Conservation (phyloP, 2,888 invertebrate species). For the Gibbula magus region DNA sequence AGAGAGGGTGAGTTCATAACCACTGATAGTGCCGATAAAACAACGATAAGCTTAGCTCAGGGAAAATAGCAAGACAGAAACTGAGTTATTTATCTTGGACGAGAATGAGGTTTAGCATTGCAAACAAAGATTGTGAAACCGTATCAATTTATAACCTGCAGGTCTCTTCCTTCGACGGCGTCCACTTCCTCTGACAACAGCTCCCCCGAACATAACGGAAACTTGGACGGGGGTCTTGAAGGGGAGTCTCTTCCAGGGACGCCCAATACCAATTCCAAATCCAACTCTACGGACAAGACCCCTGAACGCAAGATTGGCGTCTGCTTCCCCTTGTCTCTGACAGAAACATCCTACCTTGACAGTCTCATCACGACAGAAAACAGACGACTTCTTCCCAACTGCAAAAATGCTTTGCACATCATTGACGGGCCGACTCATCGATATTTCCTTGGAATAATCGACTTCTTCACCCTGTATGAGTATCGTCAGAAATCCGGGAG, state of each 20-base stretch:
- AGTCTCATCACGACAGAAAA: slow-evolving; percentile 33
- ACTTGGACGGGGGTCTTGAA: background rate
- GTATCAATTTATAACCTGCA: no score
- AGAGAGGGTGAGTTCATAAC: no score
- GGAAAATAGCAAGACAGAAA: no score
- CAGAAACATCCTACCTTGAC: slow-evolving; percentile 5
- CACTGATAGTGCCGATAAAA: no score
- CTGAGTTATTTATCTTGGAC: no score
- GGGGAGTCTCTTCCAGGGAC: background rate
- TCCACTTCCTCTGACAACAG: background rate
- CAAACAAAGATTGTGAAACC: no score
- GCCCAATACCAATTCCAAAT: background rate
- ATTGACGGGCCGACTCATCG: slow-evolving; percentile 61
- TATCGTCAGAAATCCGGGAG: slow-evolving; percentile 54
- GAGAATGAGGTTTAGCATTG: no score
- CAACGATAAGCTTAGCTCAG: no score
- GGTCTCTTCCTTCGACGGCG: background rate
- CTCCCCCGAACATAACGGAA: background rate
- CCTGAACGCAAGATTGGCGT: background rate
- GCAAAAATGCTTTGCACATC: slow-evolving; percentile 65
- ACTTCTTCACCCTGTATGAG: slow-evolving; percentile 65
- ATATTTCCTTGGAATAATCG: slow-evolving; percentile 68
- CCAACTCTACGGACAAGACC: background rate
- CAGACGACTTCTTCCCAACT: slow-evolving; percentile 59
- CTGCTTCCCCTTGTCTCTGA: slow-evolving; percentile 12